Base-by-base conservation (phyloP, 2,797 vertebrate species). In the Bovichtus diacanthus region DNA sequence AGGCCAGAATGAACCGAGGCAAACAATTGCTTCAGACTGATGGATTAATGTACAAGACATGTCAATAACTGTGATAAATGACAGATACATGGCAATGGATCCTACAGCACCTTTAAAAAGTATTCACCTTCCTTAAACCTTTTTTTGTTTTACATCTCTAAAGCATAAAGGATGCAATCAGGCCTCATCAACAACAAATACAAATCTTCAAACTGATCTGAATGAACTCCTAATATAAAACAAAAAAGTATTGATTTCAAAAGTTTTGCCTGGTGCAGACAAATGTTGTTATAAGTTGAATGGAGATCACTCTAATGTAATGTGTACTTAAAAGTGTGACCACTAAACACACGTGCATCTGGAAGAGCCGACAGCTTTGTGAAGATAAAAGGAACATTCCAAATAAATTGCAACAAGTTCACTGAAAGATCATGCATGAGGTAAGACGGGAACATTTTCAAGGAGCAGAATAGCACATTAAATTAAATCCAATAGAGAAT, bases 1-100 rank as follows among this genome's bases (percentile, higher is more conserved):
- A 70, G 66, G 77, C 50, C 69, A 76, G 63, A 70, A 71, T 55
- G 69, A 78, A 77, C 72, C 46, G 53, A 78, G 53, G 44, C 69
- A 23, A 43, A 70, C 36, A 39, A 85, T 62, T 66, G 74, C 55
- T 64, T 81, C 70, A 87, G 80, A 89, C 68, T 60, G 16, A 46
- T 60, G 49, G 38, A 66, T 53, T 19, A 69, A 38, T 54, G 11
- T 10, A 54, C 23, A 59, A 73, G 43, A 66, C 46, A 15, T 21
- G 46, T 80, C 60, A 46, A 58, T 38, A 59, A 44, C 34, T 64
- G 29, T 43, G 51, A 76, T n/a, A 23, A 55, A 56, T 23, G 23
- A 68, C 34, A 60, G 27, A 79, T 63, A 61, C 64, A 58, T 39
- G 74, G 47, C 49, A 56, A 85, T 27, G 46, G 59, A 73, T 69